Conservation (phyloP, 2,113 vertebrate species). For the Seriola quinqueradiata region DNA sequence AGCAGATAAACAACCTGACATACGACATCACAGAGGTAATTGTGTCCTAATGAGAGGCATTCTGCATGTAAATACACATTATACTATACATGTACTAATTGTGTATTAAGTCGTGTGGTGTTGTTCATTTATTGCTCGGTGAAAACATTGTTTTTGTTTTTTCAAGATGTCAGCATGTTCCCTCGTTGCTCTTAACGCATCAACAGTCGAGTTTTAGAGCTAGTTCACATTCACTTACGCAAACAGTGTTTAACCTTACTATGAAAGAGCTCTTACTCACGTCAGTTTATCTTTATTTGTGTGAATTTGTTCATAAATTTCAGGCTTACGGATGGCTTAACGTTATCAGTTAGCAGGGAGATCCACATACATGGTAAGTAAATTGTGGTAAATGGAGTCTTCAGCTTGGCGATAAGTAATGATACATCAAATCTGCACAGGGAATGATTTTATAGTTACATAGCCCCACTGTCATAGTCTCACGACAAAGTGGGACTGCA, state of each 20-base stretch:
- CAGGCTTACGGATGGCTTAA: background rate
- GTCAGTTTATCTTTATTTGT: background rate
- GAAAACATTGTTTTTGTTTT: background rate
- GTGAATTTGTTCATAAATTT: background rate
- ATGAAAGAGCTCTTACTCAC: background rate
- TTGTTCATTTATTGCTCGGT: too few relatives aligned
- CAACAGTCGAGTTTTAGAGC: background rate
- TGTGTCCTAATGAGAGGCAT: accelerated
- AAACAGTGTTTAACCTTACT: background rate
- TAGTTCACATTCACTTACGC: background rate
- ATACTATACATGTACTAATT: background rate
- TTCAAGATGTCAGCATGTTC: background rate
- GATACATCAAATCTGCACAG: background rate
- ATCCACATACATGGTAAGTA: conserved; percentile 25
- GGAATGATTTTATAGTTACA: too few relatives aligned
- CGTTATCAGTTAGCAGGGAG: background rate
- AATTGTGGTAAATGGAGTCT: background rate
- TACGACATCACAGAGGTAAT: conserved; percentile 10
- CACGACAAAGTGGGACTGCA: too few relatives aligned
- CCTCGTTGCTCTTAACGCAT: background rate
- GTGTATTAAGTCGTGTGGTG: background rate
- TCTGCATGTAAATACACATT: background rate
- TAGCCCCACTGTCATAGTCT: too few relatives aligned
- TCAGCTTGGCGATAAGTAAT: background rate
- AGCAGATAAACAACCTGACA: background rate